phyloP scores from a whole-genome alignment of 1,140 invertebrate species.

The Aleiodes sp. region DNA sequence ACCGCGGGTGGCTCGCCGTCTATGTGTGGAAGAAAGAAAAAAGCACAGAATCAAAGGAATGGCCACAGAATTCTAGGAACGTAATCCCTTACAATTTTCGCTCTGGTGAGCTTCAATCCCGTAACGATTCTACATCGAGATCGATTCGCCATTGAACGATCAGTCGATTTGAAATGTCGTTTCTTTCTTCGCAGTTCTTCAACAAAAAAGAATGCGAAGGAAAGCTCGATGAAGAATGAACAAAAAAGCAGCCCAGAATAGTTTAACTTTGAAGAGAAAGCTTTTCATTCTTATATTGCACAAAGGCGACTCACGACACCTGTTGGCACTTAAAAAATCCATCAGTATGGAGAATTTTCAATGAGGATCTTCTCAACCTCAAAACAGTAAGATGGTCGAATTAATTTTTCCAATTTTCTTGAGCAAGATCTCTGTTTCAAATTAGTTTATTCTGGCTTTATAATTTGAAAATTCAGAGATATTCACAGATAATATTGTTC shows the following conservation, averaged over 20 bases:
- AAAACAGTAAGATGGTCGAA: too few relatives aligned
- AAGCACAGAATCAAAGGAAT: constrained; percentile 22
- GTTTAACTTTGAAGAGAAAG: not conserved
- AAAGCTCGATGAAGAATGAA: not conserved
- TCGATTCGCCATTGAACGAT: constrained; percentile 13
- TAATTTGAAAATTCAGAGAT: too few relatives aligned
- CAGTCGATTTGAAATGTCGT: constrained; percentile 21
- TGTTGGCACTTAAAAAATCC: constrained; percentile 32
- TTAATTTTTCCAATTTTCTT: too few relatives aligned
- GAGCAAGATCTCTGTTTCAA: too few relatives aligned
- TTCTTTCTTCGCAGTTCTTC: not conserved
- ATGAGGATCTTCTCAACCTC: not conserved
- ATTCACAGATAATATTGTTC: too few relatives aligned
- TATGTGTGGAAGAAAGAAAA: constrained; percentile 4
- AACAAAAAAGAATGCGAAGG: not conserved
- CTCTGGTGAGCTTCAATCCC: constrained; percentile 10
- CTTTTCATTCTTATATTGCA: not conserved
- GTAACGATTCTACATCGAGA: constrained; percentile 20
- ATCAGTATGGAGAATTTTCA: constrained; percentile 8
- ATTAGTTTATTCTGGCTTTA: too few relatives aligned
- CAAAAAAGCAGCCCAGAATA: not conserved
- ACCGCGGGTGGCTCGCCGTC: not conserved
- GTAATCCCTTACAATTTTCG: constrained; percentile 20
- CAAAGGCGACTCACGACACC: constrained; percentile 16
- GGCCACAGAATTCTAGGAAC: constrained; percentile 16